phyloP scores from a whole-genome alignment of 2,888 invertebrate genomes.

The Torymus tubicola region DNA sequence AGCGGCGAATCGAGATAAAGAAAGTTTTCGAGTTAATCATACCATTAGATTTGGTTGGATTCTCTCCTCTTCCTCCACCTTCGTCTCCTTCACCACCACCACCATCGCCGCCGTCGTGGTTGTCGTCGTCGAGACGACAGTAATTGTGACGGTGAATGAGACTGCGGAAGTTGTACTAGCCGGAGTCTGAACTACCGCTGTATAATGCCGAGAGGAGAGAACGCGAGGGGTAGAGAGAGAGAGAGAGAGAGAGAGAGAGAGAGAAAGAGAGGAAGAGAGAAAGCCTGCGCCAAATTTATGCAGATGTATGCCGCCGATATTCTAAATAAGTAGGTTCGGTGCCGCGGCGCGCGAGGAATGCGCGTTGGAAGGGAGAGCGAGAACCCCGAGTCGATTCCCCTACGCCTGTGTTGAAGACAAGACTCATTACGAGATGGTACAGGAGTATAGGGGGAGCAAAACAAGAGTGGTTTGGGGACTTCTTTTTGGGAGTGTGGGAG shows the following conservation, averaged over 20 bases:
- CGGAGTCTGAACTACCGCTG: constrained; percentile 62
- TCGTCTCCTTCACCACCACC: constrained; percentile 6
- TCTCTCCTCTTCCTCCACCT: constrained; percentile 37
- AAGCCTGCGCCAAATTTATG: constrained; percentile 75
- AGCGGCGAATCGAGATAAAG: constrained; percentile 54
- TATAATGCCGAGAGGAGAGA: constrained; percentile 63
- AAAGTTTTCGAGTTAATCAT: constrained; percentile 60
- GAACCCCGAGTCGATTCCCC: not conserved
- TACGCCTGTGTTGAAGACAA: constrained; percentile 27
- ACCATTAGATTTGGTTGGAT: constrained; percentile 56
- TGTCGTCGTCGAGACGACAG: constrained; percentile 45
- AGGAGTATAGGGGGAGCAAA: not conserved
- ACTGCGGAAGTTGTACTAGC: constrained; percentile 64
- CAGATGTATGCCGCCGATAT: constrained; percentile 76
- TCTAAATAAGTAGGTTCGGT: constrained; percentile 75
- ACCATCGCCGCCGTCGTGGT: not conserved
- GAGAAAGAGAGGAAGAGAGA: not conserved
- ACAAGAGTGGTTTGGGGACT: constrained; percentile 15
- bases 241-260: not conserved
- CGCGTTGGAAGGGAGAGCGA: not conserved
- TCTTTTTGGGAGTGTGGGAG: not conserved
- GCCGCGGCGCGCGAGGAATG: constrained; percentile 46
- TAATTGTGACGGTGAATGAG: constrained; percentile 61
- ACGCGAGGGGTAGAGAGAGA: not conserved
- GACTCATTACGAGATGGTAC: constrained; percentile 35